A percentile compares a stretch with the other conserved stretches of the same genome.
Conservation (phyloP, 2,888 invertebrate species). For the Drepanosiphum platanoidis region DNA sequence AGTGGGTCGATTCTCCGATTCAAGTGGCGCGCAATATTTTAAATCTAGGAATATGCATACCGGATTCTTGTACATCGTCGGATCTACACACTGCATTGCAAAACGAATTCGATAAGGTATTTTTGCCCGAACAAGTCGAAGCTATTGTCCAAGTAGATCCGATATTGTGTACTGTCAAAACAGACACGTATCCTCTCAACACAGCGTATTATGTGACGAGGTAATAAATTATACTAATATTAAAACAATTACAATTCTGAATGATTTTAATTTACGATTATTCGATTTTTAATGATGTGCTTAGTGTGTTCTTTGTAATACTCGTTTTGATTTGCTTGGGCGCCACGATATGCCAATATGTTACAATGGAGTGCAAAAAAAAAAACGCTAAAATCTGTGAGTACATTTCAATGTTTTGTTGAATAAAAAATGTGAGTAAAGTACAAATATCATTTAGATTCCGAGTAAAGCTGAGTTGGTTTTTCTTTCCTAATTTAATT, state of each 20-base stretch:
- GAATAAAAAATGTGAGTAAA: too few species aligned
- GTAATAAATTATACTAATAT: slow-evolving; percentile 41
- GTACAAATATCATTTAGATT: too few species aligned
- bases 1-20: slow-evolving; percentile 30
- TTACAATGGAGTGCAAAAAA: not conserved
- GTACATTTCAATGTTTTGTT: too few species aligned
- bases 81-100: slow-evolving; percentile 64
- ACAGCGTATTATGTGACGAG: slow-evolving; percentile 52
- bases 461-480: too few species aligned
- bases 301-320: not conserved
- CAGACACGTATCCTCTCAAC: slow-evolving; percentile 27
- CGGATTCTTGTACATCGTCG: slow-evolving; percentile 63
- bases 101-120: slow-evolving; percentile 63
- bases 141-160: slow-evolving; percentile 50
- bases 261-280: not conserved
- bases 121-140: slow-evolving; percentile 45
- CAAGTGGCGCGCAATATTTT: slow-evolving; percentile 59
- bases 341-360: not conserved
- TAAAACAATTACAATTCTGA: too few species aligned
- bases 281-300: not conserved
- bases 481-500: too few species aligned
- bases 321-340: not conserved
- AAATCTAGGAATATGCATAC: slow-evolving; percentile 64
- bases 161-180: slow-evolving; percentile 23
- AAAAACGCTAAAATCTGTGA: not conserved